Conservation (phyloP, 2,113 vertebrate species). For the Equus przewalskii region DNA sequence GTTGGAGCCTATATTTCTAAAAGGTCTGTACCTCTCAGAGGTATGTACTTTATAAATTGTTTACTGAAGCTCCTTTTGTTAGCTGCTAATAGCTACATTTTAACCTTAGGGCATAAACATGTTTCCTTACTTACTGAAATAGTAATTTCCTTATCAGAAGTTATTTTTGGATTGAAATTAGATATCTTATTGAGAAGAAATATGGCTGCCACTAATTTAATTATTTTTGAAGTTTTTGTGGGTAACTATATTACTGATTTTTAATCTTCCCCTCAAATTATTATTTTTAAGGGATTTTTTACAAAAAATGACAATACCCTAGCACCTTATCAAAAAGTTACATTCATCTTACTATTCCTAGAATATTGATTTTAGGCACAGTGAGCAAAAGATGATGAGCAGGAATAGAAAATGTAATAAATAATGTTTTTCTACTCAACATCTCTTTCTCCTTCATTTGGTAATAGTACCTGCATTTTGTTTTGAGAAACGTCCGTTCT, state of each 20-base stretch:
- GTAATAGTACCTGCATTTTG: background rate
- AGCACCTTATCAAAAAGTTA: background rate
- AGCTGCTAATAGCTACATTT: background rate
- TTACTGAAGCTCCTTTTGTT: background rate
- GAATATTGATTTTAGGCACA: background rate
- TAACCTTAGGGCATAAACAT: background rate
- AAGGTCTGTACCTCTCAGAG: background rate
- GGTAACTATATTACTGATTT: background rate
- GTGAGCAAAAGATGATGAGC: background rate
- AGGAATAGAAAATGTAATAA: background rate
- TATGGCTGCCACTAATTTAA: background rate
- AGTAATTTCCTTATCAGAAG: background rate
- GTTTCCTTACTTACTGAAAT: background rate
- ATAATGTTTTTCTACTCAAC: background rate
- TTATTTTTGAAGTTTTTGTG: background rate
- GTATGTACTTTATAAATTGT: background rate
- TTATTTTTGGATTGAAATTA: background rate
- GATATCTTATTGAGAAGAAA: background rate
- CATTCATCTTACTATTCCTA: background rate
- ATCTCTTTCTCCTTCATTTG: background rate
- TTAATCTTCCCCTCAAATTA: background rate
- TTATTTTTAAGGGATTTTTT: background rate
- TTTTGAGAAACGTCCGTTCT: background rate
- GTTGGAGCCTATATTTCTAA: background rate
- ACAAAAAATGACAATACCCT: background rate